A percentile compares a stretch with the other conserved stretches of the same genome.
These are phyloP conservation scores for Xenentodon cancila DNA, from an alignment of 2,797 vertebrate species.

Conservation along the genomic window DNA sequence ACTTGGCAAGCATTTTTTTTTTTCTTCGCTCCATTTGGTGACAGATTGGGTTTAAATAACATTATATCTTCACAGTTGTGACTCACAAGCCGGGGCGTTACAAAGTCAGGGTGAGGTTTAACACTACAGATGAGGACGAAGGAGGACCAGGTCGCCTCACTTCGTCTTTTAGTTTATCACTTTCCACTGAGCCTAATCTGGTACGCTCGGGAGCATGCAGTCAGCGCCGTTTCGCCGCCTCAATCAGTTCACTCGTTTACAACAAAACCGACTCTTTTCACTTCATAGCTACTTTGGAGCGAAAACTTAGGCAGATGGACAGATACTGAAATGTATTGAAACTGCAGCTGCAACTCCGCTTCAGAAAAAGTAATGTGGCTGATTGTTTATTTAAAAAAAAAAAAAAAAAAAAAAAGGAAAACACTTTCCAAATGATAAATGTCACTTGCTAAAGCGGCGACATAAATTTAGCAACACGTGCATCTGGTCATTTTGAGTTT, in stretches of 20 bases:
- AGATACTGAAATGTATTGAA: conserved; percentile 34
- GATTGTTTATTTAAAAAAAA: neutral
- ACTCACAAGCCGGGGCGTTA: conserved; percentile 71
- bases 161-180: conserved; percentile 68
- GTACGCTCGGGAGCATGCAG: conserved; percentile 47
- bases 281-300: conserved; percentile 25
- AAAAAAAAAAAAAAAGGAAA: conserved; percentile 5
- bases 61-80: conserved; percentile 79
- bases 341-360: conserved; percentile 12
- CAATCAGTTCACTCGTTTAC: conserved; percentile 22
- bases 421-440: conserved; percentile 15
- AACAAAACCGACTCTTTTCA: conserved; percentile 10
- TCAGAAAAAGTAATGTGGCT: conserved; percentile 21
- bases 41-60: conserved; percentile 81
- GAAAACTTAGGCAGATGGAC: conserved; percentile 30
- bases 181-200: conserved; percentile 52
- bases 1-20: conserved; percentile 71
- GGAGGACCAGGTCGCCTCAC: conserved; percentile 62
- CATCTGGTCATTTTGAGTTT: conserved; percentile 25
- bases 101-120: conserved; percentile 76
- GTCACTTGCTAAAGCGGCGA: conserved; percentile 8
- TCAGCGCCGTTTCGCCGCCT: conserved; percentile 32
- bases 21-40: conserved; percentile 69
- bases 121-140: conserved; percentile 69
- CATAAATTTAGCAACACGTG: conserved; percentile 12